Base-by-base conservation (phyloP, 1,140 invertebrate species). In the Drosophila repletoides region DNA sequence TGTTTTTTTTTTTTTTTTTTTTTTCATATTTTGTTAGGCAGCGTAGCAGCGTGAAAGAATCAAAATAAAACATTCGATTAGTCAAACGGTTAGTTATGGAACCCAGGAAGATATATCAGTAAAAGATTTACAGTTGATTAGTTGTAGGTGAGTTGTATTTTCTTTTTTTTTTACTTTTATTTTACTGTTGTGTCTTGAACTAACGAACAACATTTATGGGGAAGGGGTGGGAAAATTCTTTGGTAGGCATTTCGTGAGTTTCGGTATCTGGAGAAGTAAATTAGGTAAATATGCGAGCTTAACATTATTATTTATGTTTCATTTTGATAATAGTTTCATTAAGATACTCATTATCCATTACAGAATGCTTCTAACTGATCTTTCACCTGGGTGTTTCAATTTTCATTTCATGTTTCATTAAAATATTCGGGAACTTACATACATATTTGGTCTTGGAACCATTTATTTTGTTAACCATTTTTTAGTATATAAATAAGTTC, bases 121-220 rank as follows among this genome's bases (percentile, higher is more conserved):
- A n/a, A n/a, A n/a, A n/a, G n/a, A n/a, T n/a, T n/a, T 28, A 12
- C n/a, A 55, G 24, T 55, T 41, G 14, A 15, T 63, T 49, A 46
- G 14, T 51, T 63, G 46, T 28, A 28, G 31, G 41, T 64, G 55
- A 34, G 10, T 31, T 29, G 24, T 40, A 14, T 10, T 41, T 29
- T 4, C n/a, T 14, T 46, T 21, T 31, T 24, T 19, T 10, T 41
- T 29, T 4, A 22, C 26, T 46, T 21, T 31, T 24, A 28, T 68
- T 5, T 14, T 38, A 28, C 36, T 19, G 28, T 14, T 53, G 36
- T 40, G 53, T 60, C 31, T 72, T 24, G 26, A 40, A 43, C 36
- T 68, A 72, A 43, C 64, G 43, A 72, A 72, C 69, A 72, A 72
- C 69, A 72, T 53, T 43, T 22, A 68, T 46, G 41, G 14, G 19